Base-by-base conservation (phyloP, 2,113 vertebrate genomes). In the Melanotaenia duboulayi region DNA sequence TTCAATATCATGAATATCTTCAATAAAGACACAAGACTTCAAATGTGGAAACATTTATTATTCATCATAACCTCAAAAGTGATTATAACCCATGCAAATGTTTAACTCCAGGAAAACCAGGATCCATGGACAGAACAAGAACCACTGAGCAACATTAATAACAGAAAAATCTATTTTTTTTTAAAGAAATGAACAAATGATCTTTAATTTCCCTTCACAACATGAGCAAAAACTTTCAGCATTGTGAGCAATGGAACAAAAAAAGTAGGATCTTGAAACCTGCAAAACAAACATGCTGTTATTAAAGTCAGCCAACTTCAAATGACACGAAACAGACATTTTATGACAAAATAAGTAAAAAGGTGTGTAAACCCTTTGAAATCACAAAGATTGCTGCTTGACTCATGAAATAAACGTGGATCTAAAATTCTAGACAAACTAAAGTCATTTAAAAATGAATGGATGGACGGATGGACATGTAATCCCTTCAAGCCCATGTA, bases 191-290 rank as follows among this genome's bases (percentile, higher is more conserved):
- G 14, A 48, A 48, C 17, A 19, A 46, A 4, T 19, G 16, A 19
- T n/a, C 44, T 7, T n/a, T n/a, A 2, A 7, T 48, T 6, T 73
- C 64, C 24, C 23, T 60, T 70, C 0, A n/a, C 23, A 55, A 58
- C 22, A 51, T 4, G 6, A 7, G 11, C 11, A 42, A 46, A 46
- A 49, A 39, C n/a, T n/a, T 19, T 48, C 17, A 48, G n/a, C 44
- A 48, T n/a, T n/a, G 17, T 17, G 7, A 48, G 44, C 44, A 12
- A 12, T 39, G 11, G 40, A 58, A 35, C 60, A 19, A 60, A 19
- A 60, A 72, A 71, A 22, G 49, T 2, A 48, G 24, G 63, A 72
- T 66, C 32, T 39, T 51, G 39, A 74, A 59, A 65, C 61, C 75
- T 71, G 67, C 46, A 65, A 52, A 63, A 44, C 20, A 65, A n/a